A percentile compares a stretch with the other conserved stretches of the same genome.
Conservation (phyloP, 2,797 vertebrate genomes). For the Clarias platycephalus region DNA sequence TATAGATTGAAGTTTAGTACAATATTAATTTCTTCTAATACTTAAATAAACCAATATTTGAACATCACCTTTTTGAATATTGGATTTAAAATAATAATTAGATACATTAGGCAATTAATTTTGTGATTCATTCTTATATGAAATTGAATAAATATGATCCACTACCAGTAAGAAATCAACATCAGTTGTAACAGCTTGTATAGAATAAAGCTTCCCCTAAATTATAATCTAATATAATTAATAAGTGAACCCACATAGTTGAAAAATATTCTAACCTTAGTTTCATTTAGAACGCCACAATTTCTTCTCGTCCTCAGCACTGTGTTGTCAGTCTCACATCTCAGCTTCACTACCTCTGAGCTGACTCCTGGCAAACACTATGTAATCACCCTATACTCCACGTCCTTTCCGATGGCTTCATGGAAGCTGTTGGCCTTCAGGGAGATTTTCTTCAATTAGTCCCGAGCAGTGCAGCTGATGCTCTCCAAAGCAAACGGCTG, state of each 20-base stretch:
- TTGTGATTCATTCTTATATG: neutral
- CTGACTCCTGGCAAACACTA: slow-evolving; percentile 33
- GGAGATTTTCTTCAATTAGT: slow-evolving; percentile 59
- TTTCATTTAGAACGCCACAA: slow-evolving; percentile 21
- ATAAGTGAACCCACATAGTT: neutral
- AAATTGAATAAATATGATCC: neutral
- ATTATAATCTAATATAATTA: neutral
- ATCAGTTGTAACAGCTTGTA: neutral
- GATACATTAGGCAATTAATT: neutral
- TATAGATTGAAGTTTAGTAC: neutral
- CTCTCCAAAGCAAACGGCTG: slow-evolving; percentile 16
- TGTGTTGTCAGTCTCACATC: slow-evolving; percentile 29
- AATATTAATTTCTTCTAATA: neutral
- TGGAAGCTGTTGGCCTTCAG: slow-evolving; percentile 50
- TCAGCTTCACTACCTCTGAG: slow-evolving; percentile 39
- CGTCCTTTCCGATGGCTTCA: slow-evolving; percentile 44
- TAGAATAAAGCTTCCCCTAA: neutral
- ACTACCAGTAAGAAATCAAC: neutral
- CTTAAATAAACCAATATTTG: neutral
- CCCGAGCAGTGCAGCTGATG: slow-evolving; percentile 52
- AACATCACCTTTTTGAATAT: neutral
- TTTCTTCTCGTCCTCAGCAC: slow-evolving; percentile 3
- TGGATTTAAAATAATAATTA: neutral
- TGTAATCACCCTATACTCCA: slow-evolving; percentile 21
- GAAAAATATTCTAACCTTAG: slow-evolving; percentile 8